Base-by-base conservation (phyloP, 1,140 invertebrate genomes). In the Streblospio benedicti region DNA sequence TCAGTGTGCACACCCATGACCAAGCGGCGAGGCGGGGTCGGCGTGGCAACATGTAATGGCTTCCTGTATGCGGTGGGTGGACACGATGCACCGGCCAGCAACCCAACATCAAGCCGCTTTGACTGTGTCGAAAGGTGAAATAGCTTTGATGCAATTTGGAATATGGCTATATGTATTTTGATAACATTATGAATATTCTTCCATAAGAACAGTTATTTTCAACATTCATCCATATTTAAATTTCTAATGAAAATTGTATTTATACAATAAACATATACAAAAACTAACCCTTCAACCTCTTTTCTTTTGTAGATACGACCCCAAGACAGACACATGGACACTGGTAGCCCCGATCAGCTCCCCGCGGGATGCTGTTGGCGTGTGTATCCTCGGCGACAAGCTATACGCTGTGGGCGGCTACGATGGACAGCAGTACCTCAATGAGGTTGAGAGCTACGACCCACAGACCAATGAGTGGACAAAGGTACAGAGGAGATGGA, bases 1-100 rank as follows among this genome's bases (percentile, higher is more conserved):
- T 84, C 83, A 2, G 81, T 81, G 32, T 84, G 93, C 31, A 85
- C 88, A 68, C 81, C 89, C 0, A 94, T 95, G 91, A 84, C 87
- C 59, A 78, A 79, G 63, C 67, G 81, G 30, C 69, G 82, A 64
- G 82, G 82, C 43, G 75, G 76, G 4, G 93, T 97, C 51, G 93
- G 93, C 33, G 92, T 96, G 59, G 89, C 71, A 41, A 74, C 70
- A 6, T 84, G 75, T 82, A 71, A 83, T 83, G 86, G 86, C 0
- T 75, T 87, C 23, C 76, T 88, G 25, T 89, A 88, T 67, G 80
- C 79, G 27, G 73, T 77, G 0, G 77, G 77, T 1, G 77, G 77
- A 14, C 76, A 75, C 65, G 76, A 77, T 57, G 73, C 73, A 16
- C 75, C 75, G n/a, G 73, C 72, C 32, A 74, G 70, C 44, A 92